Evolutionary conservation across 1,140 invertebrate species (phyloP).

Genomic region (Carposina sasakii): DNA sequence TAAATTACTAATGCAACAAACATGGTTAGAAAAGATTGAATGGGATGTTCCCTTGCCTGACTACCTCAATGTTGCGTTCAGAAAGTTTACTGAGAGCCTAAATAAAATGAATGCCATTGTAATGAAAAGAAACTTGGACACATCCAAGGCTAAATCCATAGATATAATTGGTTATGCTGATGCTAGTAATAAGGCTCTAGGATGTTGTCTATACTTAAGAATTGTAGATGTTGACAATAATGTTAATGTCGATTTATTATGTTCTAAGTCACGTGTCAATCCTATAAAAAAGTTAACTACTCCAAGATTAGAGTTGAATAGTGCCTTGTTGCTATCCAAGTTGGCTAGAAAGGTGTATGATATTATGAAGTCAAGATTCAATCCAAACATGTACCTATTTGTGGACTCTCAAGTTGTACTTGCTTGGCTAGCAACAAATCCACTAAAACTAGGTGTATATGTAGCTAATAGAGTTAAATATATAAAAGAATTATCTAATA

Average conservation of each 20-base stretch:
- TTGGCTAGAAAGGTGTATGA: constrained; percentile 8
- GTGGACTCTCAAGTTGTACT: constrained; percentile 53
- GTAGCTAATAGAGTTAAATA: constrained; percentile 45
- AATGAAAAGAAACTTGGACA: background rate
- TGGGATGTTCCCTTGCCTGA: constrained; percentile 6
- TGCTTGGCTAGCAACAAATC: constrained; percentile 36
- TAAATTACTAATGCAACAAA: constrained; percentile 10
- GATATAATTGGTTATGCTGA: constrained; percentile 19
- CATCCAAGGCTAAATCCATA: background rate
- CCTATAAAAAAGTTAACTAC: constrained; percentile 9
- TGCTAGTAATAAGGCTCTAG: constrained; percentile 10
- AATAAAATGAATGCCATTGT: constrained; percentile 3
- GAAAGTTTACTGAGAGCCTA: constrained; percentile 6
- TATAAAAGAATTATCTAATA: constrained; percentile 33
- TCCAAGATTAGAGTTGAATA: constrained; percentile 14
- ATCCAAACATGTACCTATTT: constrained; percentile 15
- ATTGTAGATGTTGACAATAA: background rate
- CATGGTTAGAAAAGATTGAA: constrained; percentile 1
- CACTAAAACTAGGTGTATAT: constrained; percentile 36
- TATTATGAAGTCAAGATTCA: constrained; percentile 10
- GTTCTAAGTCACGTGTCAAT: constrained; percentile 11
- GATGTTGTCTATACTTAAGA: constrained; percentile 13
- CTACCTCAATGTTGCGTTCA: background rate
- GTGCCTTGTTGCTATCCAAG: constrained; percentile 14
- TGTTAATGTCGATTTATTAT: constrained; percentile 1